Evolutionary conservation across 2,797 vertebrate species (phyloP).

Genomic region (Epinephelus coioides): DNA sequence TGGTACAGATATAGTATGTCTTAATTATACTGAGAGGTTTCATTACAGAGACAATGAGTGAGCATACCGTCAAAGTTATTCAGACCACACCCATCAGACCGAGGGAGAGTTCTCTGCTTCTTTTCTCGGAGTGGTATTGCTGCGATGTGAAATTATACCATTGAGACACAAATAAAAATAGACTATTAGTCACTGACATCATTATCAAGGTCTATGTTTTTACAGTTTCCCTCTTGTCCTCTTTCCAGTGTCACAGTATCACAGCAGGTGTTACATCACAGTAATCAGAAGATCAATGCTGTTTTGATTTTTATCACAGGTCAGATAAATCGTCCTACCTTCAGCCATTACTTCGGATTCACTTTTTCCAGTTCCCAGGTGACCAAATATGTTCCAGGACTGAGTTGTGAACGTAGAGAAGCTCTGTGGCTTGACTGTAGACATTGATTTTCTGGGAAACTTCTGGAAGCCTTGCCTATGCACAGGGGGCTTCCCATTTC

Average conservation of each 20-base stretch:
- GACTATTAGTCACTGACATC: background rate
- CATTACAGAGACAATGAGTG: conserved; percentile 37
- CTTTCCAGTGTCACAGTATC: background rate
- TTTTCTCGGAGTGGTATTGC: conserved; percentile 80
- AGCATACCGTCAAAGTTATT: conserved; percentile 72
- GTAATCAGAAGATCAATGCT: background rate
- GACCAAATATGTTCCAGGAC: conserved; percentile 45
- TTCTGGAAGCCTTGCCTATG: conserved; percentile 59
- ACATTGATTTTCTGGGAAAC: conserved; percentile 56
- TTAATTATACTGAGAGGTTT: background rate
- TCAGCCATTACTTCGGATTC: conserved; percentile 74
- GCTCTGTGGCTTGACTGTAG: conserved; percentile 23
- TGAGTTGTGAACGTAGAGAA: conserved; percentile 18
- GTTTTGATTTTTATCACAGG: background rate
- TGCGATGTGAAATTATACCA: conserved; percentile 48
- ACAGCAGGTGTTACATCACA: background rate
- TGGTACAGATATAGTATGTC: background rate
- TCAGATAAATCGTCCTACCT: conserved; percentile 67
- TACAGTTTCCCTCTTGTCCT: background rate
- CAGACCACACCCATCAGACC: conserved; percentile 80
- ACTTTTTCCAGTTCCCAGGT: conserved; percentile 37
- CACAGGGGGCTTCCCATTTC: conserved; percentile 79
- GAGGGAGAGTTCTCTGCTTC: conserved; percentile 76
- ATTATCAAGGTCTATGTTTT: background rate
- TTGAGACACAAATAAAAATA: conserved; percentile 28